Percentiles rank a stretch among this genome's conserved stretches.
Evolutionary conservation across 2,797 vertebrate species (phyloP).

Genomic region (Cirrhinus molitorella): DNA sequence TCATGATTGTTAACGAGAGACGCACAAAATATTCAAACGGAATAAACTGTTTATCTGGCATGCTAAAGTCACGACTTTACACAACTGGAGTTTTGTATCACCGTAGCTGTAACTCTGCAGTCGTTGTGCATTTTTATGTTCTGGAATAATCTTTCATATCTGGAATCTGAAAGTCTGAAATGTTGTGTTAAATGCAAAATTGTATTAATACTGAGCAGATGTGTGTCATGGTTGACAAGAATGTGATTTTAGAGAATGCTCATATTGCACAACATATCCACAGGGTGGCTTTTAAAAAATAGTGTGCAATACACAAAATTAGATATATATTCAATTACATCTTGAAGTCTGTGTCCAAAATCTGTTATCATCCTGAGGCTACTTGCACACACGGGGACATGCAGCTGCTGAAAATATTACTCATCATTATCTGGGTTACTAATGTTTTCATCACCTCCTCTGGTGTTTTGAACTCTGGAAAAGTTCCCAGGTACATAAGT

Average conservation of each 20-base stretch:
- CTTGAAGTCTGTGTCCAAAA: constrained; percentile 15
- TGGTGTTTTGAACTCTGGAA: constrained; percentile 23
- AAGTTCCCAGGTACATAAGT: constrained; percentile 4
- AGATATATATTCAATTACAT: constrained; percentile 10
- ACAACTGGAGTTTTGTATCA: background rate
- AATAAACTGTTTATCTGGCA: constrained; percentile 8
- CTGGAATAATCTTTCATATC: background rate
- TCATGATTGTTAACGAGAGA: constrained; percentile 46
- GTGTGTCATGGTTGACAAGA: background rate
- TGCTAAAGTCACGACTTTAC: background rate
- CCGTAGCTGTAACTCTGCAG: background rate
- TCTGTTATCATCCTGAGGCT: constrained; percentile 29
- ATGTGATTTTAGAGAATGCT: background rate
- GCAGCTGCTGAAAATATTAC: constrained; percentile 2
- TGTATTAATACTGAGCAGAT: background rate
- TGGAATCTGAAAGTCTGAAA: background rate
- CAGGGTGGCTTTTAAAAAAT: background rate
- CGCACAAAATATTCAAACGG: constrained; percentile 27
- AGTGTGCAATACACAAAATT: background rate
- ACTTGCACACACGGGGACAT: background rate
- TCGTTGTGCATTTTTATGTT: background rate
- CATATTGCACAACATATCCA: background rate
- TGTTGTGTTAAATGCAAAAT: background rate
- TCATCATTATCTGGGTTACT: constrained; percentile 33
- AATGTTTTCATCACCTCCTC: constrained; percentile 32